phyloP scores from a whole-genome alignment of 2,113 vertebrate species.

The Nipponia nippon region DNA sequence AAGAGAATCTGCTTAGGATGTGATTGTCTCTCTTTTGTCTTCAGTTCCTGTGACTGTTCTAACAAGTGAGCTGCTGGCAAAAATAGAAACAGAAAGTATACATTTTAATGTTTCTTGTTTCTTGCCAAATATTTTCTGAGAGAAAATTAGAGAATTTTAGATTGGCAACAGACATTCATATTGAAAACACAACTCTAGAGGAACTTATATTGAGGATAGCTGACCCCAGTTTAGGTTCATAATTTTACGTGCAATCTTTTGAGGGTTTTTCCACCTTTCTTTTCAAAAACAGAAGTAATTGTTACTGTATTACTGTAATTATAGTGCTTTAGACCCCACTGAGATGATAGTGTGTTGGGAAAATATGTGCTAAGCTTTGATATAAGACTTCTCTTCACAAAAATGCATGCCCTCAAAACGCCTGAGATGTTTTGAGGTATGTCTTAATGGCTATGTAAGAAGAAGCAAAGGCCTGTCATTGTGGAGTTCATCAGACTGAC shows the following conservation, averaged over 20 bases:
- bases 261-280: neutral
- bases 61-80: neutral
- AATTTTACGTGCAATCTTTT: neutral
- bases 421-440: neutral
- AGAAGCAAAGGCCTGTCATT: neutral
- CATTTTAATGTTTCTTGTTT: neutral
- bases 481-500: neutral
- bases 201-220: neutral
- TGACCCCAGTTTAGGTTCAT: rapidly evolving
- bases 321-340: neutral
- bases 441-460: neutral
- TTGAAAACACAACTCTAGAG: neutral
- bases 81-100: neutral
- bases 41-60: neutral
- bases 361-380: neutral
- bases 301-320: neutral
- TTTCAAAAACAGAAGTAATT: neutral
- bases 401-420: neutral
- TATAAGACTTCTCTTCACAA: neutral
- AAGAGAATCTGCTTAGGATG: neutral
- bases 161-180: neutral
- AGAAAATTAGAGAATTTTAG: neutral
- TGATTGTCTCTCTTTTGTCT: neutral
- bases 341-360: neutral
- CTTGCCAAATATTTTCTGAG: neutral